Base-by-base conservation (phyloP, 2,888 invertebrate species). In the Drosophila subsilvestris region DNA sequence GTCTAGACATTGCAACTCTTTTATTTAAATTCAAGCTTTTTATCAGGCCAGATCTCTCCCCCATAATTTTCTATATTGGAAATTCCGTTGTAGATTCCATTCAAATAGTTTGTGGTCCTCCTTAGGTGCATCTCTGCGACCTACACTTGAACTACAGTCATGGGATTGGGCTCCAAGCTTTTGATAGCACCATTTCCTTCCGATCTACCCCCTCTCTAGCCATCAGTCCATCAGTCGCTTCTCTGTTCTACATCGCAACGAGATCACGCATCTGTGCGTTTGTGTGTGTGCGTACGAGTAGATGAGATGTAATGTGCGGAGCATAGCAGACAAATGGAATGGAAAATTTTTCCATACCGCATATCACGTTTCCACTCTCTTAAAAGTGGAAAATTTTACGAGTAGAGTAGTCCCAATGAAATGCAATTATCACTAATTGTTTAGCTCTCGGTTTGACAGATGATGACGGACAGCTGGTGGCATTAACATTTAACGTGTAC, bases 381-480 rank as follows among this genome's bases (percentile, higher is more conserved):
- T 53, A 74, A 71, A 47, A 78, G 51, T 73, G 83, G 82, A 80
- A 82, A 80, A 67, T 81, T 83, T 81, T 27, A 53, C 62, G 54
- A 51, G 63, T 51, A 37, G 66, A 62, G 65, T 68, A 71, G 80
- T 80, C 61, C 56, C 71, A 78, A 67, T 70, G 68, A 73, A 65
- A 61, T 69, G 58, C 76, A 82, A 82, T 82, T 75, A 86, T 69
- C 80, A 65, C 71, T 85, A 81, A 81, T 80, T 74, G 83, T 65
- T 67, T 17, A 54, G 59, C 51, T 51, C 25, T 45, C 47, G 12
- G 12, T 20, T 20, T 53, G 42, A 43, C 37, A 48, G 47, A 55
- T 25, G 18, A 53, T n/a, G 48, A 32, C 49, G n/a, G 32, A 57
- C 54, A n/a, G 59, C 68, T 50, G 22, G 20, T 22, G 47, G 47